Conservation (phyloP, 2,113 vertebrate species). For the Dicentrarchus labrax region DNA sequence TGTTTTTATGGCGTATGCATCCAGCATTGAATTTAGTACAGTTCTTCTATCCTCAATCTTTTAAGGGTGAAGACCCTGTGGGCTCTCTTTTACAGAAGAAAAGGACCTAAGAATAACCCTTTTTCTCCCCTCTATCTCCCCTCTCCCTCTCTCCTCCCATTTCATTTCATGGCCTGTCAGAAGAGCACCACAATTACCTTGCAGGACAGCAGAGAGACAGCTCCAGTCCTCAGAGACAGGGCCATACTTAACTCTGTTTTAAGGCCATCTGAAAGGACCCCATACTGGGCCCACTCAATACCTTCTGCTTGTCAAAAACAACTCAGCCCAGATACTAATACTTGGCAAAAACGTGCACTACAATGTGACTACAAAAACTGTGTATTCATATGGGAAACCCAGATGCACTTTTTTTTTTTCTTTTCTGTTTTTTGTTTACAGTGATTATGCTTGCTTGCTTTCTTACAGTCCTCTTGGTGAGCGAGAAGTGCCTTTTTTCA, state of each 20-base stretch:
- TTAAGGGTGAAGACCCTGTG: constrained; percentile 16
- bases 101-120: constrained; percentile 48
- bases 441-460: neutral
- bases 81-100: constrained; percentile 43
- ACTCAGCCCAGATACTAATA: constrained; percentile 34
- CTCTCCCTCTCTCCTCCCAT: constrained; percentile 40
- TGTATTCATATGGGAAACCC: neutral
- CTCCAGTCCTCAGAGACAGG: constrained; percentile 35
- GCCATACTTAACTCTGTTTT: constrained; percentile 42
- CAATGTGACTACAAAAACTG: neutral
- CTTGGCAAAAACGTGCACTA: constrained; percentile 11
- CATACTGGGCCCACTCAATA: constrained; percentile 20
- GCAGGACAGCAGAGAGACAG: constrained; percentile 52
- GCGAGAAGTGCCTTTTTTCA: neutral
- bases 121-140: constrained; percentile 29
- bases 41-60: constrained; percentile 9
- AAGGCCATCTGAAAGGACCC: constrained; percentile 41
- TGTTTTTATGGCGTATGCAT: neutral
- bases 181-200: constrained; percentile 62
- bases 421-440: neutral
- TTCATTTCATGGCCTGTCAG: constrained; percentile 55
- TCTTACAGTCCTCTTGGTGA: neutral
- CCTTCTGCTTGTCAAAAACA: constrained; percentile 45
- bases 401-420: neutral
- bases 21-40: neutral